phyloP scores from a whole-genome alignment of 2,888 invertebrate genomes.

The Euphydryas editha region DNA sequence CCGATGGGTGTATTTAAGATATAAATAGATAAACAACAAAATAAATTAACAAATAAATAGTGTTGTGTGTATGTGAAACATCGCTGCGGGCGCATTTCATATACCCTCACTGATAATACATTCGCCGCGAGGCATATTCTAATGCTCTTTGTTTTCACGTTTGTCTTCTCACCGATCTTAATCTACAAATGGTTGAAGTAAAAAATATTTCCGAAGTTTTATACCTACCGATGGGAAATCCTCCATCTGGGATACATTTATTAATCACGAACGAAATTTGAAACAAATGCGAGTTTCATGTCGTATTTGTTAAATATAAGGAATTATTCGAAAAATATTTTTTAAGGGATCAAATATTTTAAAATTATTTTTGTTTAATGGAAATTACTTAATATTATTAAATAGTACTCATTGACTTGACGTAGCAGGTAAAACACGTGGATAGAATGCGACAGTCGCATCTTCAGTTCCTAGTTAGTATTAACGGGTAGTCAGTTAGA shows the following conservation, averaged over 20 bases:
- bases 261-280: slow-evolving; percentile 31
- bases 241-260: slow-evolving; percentile 36
- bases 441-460: no score
- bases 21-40: no score
- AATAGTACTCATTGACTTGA: no score
- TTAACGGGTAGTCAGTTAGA: no score
- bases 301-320: slow-evolving; percentile 25
- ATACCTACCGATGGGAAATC: slow-evolving; percentile 36
- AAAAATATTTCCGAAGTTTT: slow-evolving; percentile 29
- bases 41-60: no score
- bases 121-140: background rate
- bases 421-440: no score
- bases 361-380: background rate
- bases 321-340: background rate
- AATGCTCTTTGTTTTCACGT: background rate
- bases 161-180: background rate
- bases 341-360: background rate
- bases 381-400: no score
- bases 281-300: slow-evolving; percentile 36
- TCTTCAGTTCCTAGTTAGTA: no score
- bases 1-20: no score
- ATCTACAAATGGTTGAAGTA: slow-evolving; percentile 1
- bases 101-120: background rate
- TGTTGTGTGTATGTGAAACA: no score
- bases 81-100: no score